Conservation (phyloP, 1,140 invertebrate species). For the Trichomalopsis sarcophagae region DNA sequence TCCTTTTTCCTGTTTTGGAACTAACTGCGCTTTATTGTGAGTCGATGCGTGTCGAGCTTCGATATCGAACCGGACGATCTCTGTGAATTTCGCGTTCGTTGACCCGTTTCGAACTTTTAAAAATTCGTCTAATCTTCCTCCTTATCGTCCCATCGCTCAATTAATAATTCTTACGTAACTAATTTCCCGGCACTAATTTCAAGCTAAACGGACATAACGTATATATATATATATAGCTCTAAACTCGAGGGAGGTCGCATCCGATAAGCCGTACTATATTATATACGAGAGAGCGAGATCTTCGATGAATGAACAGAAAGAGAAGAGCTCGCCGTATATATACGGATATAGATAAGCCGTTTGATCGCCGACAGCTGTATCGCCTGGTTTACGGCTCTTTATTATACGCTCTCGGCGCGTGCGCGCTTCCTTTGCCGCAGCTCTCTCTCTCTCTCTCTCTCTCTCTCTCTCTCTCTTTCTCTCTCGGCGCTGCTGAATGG, state of each 20-base stretch:
- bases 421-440: neutral
- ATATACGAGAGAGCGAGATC: conserved; percentile 19
- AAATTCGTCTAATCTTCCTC: no score
- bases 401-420: conserved; percentile 51
- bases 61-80: no score
- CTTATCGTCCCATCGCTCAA: no score
- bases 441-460: no score
- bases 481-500: conserved; percentile 55
- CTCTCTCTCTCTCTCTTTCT: no score
- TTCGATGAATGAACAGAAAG: conserved; percentile 63
- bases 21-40: no score
- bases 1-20: no score
- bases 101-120: no score
- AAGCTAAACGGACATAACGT: neutral
- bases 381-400: conserved; percentile 63
- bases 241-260: neutral
- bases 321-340: conserved; percentile 30
- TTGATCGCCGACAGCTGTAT: conserved; percentile 64
- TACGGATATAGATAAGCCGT: conserved; percentile 57
- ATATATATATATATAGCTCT: neutral
- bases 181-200: neutral
- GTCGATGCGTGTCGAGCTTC: no score
- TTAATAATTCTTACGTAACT: no score
- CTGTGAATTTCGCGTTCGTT: no score
- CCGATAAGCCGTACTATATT: conserved; percentile 9